Base-by-base conservation (phyloP, 2,888 invertebrate species). In the Anthoptus insignis region DNA sequence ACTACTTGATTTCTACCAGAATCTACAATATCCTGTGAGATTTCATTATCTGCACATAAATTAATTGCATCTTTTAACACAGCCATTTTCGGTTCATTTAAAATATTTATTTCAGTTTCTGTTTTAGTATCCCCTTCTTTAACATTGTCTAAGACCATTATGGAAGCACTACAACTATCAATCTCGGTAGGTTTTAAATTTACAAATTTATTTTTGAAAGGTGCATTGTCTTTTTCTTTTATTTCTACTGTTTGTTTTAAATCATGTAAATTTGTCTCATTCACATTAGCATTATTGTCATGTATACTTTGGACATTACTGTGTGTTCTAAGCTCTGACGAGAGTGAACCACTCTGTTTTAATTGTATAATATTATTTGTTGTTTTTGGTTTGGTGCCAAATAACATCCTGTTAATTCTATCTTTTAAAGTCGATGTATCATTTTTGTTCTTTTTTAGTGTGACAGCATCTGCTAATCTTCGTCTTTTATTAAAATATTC, bases 381-480 rank as follows among this genome's bases (percentile, higher is more conserved):
- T 27, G 50, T 58, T 45, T 52, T 64, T 11, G 58, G 9, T 42
- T 42, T 42, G 19, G 42, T n/a, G 50, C 72, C 78, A 76, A 78
- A 76, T 37, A 91, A 76, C 92, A 93, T 92, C 76, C 86, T 89
- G 59, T 87, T 83, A 2, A 93, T 73, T 74, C 92, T 84, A 57
- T 84, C 87, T 77, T 88, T 91, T 59, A 92, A 78, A 13, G 90
- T 84, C 54, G 87, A 78, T 69, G 82, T 85, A 71, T 91, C 89
- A 75, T 77, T 81, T 74, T 83, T 88, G 7, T 68, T 68, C 69
- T 79, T 86, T 68, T 81, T 82, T n/a, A 94, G 86, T 47, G 86
- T 80, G 37, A 95, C 93, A 57, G 95, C 94, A 80, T 94, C 87
- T 69, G 93, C 94, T 68, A 95, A 79, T 80, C 94, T 94, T 70